These are phyloP conservation scores for Acleris sparsana DNA, from an alignment of 2,888 invertebrate genomes.

Conservation along the genomic window DNA sequence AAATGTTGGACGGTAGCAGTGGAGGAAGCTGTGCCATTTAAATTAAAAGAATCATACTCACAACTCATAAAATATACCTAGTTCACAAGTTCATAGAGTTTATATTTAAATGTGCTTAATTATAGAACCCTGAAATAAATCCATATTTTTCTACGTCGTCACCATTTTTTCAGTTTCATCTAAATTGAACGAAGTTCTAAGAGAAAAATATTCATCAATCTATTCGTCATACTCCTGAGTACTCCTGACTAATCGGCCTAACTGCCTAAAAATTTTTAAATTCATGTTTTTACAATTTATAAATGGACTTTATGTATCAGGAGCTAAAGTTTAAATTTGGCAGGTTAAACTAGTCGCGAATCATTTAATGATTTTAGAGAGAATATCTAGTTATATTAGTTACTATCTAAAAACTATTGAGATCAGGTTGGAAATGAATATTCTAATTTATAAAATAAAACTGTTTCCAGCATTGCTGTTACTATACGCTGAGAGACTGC, in stretches of 20 bases:
- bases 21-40: conserved; percentile 59
- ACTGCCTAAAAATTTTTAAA: conserved; percentile 27
- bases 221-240: conserved; percentile 9
- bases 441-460: conserved; percentile 3
- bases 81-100: neutral
- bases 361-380: conserved; percentile 34
- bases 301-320: conserved; percentile 40
- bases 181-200: conserved; percentile 24
- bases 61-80: neutral
- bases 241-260: conserved; percentile 6
- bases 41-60: neutral
- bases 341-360: conserved; percentile 30
- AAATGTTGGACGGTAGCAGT: conserved; percentile 63
- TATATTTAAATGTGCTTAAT: conserved; percentile 1
- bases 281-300: conserved; percentile 38
- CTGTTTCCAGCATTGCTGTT: neutral
- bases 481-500: neutral
- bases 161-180: neutral
- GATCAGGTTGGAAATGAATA: conserved; percentile 25
- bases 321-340: conserved; percentile 31
- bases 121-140: neutral
- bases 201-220: conserved; percentile 18
- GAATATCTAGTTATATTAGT: conserved; percentile 33
- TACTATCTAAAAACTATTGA: conserved; percentile 36
- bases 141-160: neutral